phyloP scores from a whole-genome alignment of 2,113 vertebrate genomes.

The Oncorhynchus kisutch region DNA sequence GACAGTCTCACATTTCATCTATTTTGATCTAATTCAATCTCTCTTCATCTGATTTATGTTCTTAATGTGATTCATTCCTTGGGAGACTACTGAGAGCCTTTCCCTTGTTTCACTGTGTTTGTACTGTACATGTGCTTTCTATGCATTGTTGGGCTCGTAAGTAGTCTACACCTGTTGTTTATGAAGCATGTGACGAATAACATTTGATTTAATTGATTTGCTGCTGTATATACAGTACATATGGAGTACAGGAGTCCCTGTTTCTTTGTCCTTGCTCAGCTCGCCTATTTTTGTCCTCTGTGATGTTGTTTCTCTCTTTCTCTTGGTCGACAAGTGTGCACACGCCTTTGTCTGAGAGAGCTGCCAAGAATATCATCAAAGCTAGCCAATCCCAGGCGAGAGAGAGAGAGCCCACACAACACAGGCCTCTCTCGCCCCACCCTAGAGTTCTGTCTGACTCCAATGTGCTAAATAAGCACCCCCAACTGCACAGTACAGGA shows the following conservation, averaged over 20 bases:
- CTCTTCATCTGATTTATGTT: no score
- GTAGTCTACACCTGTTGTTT: no score
- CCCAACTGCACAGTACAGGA: slow-evolving; percentile 46
- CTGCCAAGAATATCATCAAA: slow-evolving; percentile 65
- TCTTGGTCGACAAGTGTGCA: slow-evolving; percentile 44
- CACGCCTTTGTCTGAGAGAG: slow-evolving; percentile 60
- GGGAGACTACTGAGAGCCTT: no score
- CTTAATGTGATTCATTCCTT: not conserved
- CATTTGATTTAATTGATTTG: no score
- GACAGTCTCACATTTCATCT: no score
- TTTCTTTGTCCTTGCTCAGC: slow-evolving; percentile 14
- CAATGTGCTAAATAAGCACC: slow-evolving; percentile 58
- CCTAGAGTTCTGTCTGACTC: slow-evolving; percentile 58
- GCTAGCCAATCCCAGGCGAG: slow-evolving; percentile 38
- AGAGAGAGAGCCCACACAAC: slow-evolving; percentile 21
- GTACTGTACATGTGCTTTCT: no score
- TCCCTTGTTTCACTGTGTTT: not conserved
- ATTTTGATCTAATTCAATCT: no score
- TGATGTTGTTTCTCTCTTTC: not conserved
- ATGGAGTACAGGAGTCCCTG: slow-evolving; percentile 4
- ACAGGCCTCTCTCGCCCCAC: slow-evolving; percentile 50
- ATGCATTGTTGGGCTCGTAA: no score
- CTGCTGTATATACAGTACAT: not conserved
- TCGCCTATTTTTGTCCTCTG: slow-evolving; percentile 34
- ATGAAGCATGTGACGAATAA: no score